These are phyloP conservation scores for Rhamphomyia laevipes DNA, from an alignment of 2,888 invertebrate genomes.

Conservation along the genomic window DNA sequence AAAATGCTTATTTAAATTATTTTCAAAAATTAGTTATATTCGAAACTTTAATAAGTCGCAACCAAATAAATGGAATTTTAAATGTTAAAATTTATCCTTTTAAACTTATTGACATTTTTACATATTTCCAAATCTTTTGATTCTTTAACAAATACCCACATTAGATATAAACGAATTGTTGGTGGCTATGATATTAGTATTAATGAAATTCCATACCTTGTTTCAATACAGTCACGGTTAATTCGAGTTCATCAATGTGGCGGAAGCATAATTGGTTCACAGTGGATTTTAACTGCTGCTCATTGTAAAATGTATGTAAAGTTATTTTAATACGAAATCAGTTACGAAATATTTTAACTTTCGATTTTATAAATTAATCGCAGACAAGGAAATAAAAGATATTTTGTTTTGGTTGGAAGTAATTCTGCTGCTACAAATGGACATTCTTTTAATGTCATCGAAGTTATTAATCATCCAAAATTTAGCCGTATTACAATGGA, in stretches of 20 bases:
- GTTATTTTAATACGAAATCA: neutral
- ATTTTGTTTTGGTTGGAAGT: neutral
- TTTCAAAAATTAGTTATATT: no score
- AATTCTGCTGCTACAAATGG: neutral
- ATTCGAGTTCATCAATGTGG: slow-evolving; percentile 1
- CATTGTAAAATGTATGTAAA: slow-evolving; percentile 6
- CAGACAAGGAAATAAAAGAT: no score
- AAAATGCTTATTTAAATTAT: no score
- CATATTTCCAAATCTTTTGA: no score
- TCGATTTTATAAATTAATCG: neutral
- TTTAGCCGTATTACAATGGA: neutral
- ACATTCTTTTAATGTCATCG: neutral
- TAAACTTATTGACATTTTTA: no score
- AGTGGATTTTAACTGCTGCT: slow-evolving; percentile 8
- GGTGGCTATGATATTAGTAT: neutral
- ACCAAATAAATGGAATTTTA: no score
- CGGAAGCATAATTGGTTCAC: slow-evolving; percentile 4
- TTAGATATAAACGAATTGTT: slow-evolving; percentile 1
- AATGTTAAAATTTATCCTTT: no score
- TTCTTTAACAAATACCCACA: no score
- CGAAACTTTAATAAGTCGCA: no score
- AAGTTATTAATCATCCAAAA: neutral
- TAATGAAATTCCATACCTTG: slow-evolving; percentile 3
- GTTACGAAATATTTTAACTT: neutral
- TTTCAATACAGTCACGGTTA: slow-evolving; percentile 2